phyloP scores from a whole-genome alignment of 1,140 invertebrate genomes.

The Ceratina australensis region DNA sequence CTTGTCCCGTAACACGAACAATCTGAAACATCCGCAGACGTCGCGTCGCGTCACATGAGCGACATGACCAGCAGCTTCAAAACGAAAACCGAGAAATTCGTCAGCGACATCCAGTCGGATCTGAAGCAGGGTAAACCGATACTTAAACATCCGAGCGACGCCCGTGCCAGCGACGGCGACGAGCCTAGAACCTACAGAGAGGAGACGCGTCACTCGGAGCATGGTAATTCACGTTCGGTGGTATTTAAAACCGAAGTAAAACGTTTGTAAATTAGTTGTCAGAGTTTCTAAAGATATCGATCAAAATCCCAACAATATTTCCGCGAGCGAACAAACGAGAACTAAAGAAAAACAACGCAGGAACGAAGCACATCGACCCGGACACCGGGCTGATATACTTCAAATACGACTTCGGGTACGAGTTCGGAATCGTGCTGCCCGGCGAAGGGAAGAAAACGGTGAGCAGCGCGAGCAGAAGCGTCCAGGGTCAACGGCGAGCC shows the following conservation, averaged over 20 bases:
- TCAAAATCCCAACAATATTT: no score
- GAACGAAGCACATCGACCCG: slow-evolving; percentile 88
- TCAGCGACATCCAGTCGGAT: slow-evolving; percentile 84
- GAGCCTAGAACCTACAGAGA: slow-evolving; percentile 86
- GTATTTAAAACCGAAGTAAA: not conserved
- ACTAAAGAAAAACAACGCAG: slow-evolving; percentile 72
- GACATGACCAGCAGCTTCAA: slow-evolving; percentile 86
- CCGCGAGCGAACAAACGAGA: not conserved
- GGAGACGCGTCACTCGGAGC: slow-evolving; percentile 85
- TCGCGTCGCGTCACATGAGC: slow-evolving; percentile 82
- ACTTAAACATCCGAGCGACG: slow-evolving; percentile 76
- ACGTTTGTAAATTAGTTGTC: no score
- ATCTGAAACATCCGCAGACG: slow-evolving; percentile 77
- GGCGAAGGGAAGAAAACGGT: slow-evolving; percentile 82
- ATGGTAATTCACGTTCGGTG: slow-evolving; percentile 78
- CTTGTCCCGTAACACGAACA: slow-evolving; percentile 46
- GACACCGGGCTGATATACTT: slow-evolving; percentile 89
- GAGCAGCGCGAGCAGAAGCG: slow-evolving; percentile 76
- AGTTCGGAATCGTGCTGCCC: slow-evolving; percentile 87
- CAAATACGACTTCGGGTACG: slow-evolving; percentile 91
- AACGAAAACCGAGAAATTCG: slow-evolving; percentile 85
- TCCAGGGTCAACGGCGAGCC: slow-evolving; percentile 79
- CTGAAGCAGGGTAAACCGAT: slow-evolving; percentile 81
- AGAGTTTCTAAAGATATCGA: no score
- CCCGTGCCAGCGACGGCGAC: slow-evolving; percentile 73